Base-by-base conservation (phyloP, 2,888 invertebrate species). In the Entomobrya multifasciata region DNA sequence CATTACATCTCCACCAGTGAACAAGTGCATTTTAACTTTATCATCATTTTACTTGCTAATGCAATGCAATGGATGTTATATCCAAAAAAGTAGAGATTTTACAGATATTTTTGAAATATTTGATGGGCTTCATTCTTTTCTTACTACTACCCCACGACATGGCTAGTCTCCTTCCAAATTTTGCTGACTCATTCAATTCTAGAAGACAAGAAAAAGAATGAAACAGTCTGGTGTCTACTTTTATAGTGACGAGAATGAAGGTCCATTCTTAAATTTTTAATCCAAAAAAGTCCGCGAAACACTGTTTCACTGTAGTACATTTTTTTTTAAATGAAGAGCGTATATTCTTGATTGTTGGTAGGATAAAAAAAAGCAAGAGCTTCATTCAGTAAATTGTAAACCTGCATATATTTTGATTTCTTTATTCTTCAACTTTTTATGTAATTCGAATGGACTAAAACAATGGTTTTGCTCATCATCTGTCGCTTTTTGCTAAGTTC, bases 121-220 rank as follows among this genome's bases (percentile, higher is more conserved):
- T 72, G 72, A 72, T 49, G 44, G 27, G 72, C 22, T 72, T 52
- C 72, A 8, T 70, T 70, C 47, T 52, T 2, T 52, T 27, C 22
- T 30, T 52, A 52, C 57, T 36, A 76, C 27, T 55, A 76, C 36
- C 8, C 8, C 36, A 8, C 55, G 17, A 20, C 76, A 57, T 41
- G 76, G 30, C 76, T 20, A 76, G 41, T 57, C 72, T 72, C 49
- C 41, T 10, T 57, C 25, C 25, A 41, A 27, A 55, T 36, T 72
- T 13, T 81, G 86, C 86, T 86, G 80, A 86, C 52, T 86, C 86
- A 86, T 57, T 77, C 81, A 77, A 86, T 81, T 86, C 86, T 76
- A 76, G 72, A 70, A 15, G 36, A n/a, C n/a, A n/a, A 76, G 20
- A 77, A 62, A 65, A 67, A 70, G 80, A 81, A 70, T 70, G 41